Evolutionary conservation across 2,888 invertebrate species (phyloP), one percentile per base, ranked within the genome.

Genomic region (Trachelus troglodyta): DNA sequence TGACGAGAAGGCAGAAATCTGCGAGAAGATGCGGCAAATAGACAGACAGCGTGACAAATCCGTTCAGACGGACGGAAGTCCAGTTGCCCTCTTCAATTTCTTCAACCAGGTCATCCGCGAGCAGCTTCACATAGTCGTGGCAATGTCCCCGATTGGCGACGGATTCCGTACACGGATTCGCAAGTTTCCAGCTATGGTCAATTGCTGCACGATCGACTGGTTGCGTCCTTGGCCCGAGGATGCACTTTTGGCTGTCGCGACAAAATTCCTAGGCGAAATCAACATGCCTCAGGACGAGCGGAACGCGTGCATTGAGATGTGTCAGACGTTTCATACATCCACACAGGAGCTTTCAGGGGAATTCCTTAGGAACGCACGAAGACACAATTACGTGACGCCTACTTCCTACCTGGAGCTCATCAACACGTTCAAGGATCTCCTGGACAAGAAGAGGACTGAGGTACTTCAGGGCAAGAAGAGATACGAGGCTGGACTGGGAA

Each of bases 201-300:
- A 98, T 90, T 98, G 98, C 90, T 98, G 98, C 90, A 98, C 98
- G 0, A 98, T 98, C 81, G 98, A 98, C 90, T 98, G 98, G 98
- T 96, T 98, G 91, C 97, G 97, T 93, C 94, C 97, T 73, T 98
- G 99, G 99, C 98, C 99, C 0, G 95, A 97, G 85, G 98, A 98
- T 91, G 98, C 98, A 0, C 91, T 98, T 37, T 91, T 97, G 37
- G 98, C 98, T 0, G 98, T 98, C 0, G 97, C 98, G 0, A 96
- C 95, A 0, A 92, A 93, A 84, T 91, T 97, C 91, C 92, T 98
- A 23, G 95, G 94, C 76, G 95, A 96, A 79, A 94, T 98, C 37
- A 95, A 97, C 83, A 92, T 98, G 75, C 94, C 95, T 0, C 93
- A 94, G 0, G 91, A 94, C 23, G 97, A 97, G 89, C 92, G 95